A percentile compares a stretch with the other conserved stretches of the same genome.
These are phyloP conservation scores for Vulpes ferrilata DNA, from an alignment of 2,113 vertebrate genomes.

Conservation along the genomic window DNA sequence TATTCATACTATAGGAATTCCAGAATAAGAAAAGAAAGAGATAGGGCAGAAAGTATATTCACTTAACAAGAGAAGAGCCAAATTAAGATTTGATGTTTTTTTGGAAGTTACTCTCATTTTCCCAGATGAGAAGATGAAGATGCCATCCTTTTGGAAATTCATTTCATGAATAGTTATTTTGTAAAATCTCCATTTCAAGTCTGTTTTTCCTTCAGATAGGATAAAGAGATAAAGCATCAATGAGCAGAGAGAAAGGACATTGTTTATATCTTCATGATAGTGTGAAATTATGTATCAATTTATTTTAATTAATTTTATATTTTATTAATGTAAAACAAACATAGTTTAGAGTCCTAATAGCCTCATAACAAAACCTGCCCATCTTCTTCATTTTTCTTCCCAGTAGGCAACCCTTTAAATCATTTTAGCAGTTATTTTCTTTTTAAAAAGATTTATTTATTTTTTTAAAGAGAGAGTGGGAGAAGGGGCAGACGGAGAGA, in stretches of 20 bases:
- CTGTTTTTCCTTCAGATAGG: neutral
- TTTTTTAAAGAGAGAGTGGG: too few relatives aligned
- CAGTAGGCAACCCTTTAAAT: neutral
- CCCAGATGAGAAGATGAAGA: neutral
- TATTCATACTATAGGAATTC: neutral
- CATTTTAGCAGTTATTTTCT: neutral
- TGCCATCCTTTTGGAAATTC: neutral
- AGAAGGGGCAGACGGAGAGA: too few relatives aligned
- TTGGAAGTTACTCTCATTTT: neutral
- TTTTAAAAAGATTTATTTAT: too few relatives aligned
- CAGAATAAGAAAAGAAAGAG: neutral
- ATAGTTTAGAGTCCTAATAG: neutral
- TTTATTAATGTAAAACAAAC: slow-evolving; percentile 41
- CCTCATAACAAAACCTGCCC: neutral
- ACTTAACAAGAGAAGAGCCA: neutral
- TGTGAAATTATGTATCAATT: neutral
- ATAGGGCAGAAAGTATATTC: neutral
- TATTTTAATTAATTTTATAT: slow-evolving; percentile 8
- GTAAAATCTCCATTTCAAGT: neutral
- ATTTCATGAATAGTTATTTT: neutral
- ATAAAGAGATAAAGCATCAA: neutral
- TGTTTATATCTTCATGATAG: neutral
- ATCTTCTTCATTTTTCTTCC: slow-evolving; percentile 7
- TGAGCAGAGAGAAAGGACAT: neutral
- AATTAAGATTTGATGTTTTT: neutral